These are phyloP conservation scores for Gymnoscopelus microlampas DNA, from an alignment of 2,797 vertebrate genomes.

Conservation along the genomic window DNA sequence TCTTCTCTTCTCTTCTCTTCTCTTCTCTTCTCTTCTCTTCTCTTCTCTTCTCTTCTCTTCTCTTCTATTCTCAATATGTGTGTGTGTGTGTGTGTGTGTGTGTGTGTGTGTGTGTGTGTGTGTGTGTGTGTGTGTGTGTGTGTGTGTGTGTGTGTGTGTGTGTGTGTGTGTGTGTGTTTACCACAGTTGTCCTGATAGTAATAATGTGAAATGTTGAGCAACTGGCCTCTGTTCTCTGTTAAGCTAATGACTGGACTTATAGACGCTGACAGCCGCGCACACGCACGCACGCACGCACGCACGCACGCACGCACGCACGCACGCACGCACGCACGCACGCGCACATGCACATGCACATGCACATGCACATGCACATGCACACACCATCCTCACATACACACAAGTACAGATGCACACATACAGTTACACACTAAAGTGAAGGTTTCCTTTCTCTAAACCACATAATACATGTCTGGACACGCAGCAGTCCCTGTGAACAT, in stretches of 20 bases:
- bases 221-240: slow-evolving; percentile 77
- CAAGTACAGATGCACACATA: neutral
- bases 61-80: neutral
- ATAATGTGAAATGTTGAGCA: slow-evolving; percentile 75
- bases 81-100: slow-evolving; percentile 13
- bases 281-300: slow-evolving; percentile 30
- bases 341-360: slow-evolving; percentile 3
- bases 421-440: slow-evolving; percentile 62
- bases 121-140: slow-evolving; percentile 35
- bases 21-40: too few species aligned
- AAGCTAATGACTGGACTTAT: slow-evolving; percentile 72
- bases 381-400: neutral
- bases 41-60: too few species aligned
- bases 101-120: slow-evolving; percentile 13
- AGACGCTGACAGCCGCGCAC: slow-evolving; percentile 43
- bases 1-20: too few species aligned
- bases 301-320: slow-evolving; percentile 19
- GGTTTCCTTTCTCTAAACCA: slow-evolving; percentile 76
- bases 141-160: slow-evolving; percentile 22
- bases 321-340: slow-evolving; percentile 10
- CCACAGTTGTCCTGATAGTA: slow-evolving; percentile 62
- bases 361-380: neutral
- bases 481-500: slow-evolving; percentile 16
- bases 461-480: slow-evolving; percentile 72
- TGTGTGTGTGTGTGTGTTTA: slow-evolving; percentile 31